Conservation (phyloP, 2,113 vertebrate species). For the Dolichotis patagonum region DNA sequence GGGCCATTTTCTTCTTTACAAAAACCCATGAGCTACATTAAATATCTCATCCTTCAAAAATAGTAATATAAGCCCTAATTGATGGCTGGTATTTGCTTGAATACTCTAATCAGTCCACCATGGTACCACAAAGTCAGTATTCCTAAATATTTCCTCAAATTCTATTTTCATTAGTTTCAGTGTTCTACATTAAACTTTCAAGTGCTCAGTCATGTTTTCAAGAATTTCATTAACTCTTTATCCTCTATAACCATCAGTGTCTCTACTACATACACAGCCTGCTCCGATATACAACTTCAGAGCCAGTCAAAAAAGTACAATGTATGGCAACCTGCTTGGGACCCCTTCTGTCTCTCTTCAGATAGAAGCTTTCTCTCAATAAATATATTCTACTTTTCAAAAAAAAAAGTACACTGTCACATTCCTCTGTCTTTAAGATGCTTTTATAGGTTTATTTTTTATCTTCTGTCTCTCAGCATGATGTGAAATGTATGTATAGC, state of each 20-base stretch:
- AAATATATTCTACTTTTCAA: too few species aligned
- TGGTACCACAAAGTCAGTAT: not conserved
- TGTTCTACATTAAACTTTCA: not conserved
- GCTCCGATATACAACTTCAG: not conserved
- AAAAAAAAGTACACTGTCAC: not conserved
- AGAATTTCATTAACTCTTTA: not conserved
- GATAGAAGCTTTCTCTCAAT: too few species aligned
- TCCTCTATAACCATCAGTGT: not conserved
- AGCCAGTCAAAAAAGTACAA: not conserved
- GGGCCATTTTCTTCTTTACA: slow-evolving; percentile 27
- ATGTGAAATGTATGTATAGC: not conserved
- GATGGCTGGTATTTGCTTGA: not conserved
- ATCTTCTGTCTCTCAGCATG: not conserved
- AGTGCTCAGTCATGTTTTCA: not conserved
- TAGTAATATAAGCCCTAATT: not conserved
- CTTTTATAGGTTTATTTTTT: not conserved
- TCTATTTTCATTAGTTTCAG: not conserved
- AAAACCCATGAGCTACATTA: not conserved
- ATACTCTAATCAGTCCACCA: not conserved
- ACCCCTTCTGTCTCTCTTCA: too few species aligned
- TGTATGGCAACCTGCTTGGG: too few species aligned
- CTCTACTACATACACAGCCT: not conserved
- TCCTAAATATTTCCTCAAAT: not conserved
- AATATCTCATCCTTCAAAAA: not conserved
- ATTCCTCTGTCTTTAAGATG: not conserved